phyloP scores from a whole-genome alignment of 92 coral and sea anemone genomes.

The Phymanthus crucifer region DNA sequence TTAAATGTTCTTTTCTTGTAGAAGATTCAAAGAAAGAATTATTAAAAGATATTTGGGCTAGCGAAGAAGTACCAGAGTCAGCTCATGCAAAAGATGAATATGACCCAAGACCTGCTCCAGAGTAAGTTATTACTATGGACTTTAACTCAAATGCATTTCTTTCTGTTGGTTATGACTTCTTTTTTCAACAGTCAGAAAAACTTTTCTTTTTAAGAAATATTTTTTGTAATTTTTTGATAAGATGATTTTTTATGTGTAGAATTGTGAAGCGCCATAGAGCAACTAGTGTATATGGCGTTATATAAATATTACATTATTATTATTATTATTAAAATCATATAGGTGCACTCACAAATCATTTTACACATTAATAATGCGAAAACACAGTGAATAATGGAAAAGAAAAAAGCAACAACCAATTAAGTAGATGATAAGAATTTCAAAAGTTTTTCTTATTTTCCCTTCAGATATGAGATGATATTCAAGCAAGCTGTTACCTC shows the following conservation, averaged over 20 bases:
- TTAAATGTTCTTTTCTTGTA: not conserved
- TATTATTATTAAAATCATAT: no score
- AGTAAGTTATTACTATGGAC: no score
- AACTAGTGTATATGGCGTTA: no score
- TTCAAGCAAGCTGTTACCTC: slow-evolving; percentile 87
- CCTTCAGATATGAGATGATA: slow-evolving; percentile 86
- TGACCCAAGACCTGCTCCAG: slow-evolving; percentile 88
- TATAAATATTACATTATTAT: no score
- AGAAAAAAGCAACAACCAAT: not conserved
- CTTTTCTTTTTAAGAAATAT: no score
- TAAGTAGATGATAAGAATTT: not conserved
- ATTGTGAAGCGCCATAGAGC: no score
- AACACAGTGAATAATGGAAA: not conserved
- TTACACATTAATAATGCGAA: not conserved
- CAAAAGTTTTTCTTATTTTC: not conserved
- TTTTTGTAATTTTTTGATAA: no score
- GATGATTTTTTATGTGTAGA: no score
- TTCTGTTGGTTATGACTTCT: not conserved
- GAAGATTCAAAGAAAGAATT: not conserved
- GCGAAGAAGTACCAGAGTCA: slow-evolving; percentile 69
- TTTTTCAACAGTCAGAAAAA: no score
- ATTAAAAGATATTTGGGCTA: slow-evolving; percentile 81
- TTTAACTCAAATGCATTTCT: not conserved
- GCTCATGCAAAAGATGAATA: slow-evolving; percentile 62
- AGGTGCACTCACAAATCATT: no score